phyloP scores from a whole-genome alignment of 2,113 vertebrate genomes.

The Philantomba maxwellii region DNA sequence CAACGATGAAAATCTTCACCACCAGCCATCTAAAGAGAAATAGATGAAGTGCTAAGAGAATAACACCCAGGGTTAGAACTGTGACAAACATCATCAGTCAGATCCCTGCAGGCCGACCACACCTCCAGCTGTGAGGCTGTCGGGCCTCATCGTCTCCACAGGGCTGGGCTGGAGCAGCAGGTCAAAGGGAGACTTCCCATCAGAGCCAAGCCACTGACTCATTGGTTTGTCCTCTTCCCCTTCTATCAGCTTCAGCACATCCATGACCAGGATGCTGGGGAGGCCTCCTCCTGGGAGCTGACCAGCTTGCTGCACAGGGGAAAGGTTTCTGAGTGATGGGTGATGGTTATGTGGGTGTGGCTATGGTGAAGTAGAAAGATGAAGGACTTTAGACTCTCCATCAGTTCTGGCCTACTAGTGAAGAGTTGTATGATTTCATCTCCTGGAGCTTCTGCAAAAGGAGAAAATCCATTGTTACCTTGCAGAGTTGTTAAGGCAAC shows the following conservation, averaged over 20 bases:
- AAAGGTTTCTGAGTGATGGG: not conserved
- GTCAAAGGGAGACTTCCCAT: not conserved
- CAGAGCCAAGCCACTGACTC: slow-evolving; percentile 11
- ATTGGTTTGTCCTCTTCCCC: slow-evolving; percentile 16
- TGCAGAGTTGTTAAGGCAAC: not conserved
- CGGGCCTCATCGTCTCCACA: not conserved
- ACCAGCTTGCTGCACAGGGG: not conserved
- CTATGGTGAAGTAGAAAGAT: not conserved
- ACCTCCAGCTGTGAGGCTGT: slow-evolving; percentile 22
- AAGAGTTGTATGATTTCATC: not conserved
- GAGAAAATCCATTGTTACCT: not conserved
- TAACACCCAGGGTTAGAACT: slow-evolving; percentile 7
- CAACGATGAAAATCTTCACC: slow-evolving; percentile 8
- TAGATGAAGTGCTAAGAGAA: slow-evolving; percentile 56
- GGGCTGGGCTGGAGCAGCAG: not conserved
- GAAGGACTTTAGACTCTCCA: not conserved
- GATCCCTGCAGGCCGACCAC: not conserved
- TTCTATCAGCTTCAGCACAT: not conserved
- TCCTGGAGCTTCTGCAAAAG: not conserved
- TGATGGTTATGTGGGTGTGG: not conserved
- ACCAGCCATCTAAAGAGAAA: slow-evolving; percentile 20
- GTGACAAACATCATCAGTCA: slow-evolving; percentile 23
- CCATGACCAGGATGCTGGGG: not conserved
- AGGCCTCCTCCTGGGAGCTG: not conserved
- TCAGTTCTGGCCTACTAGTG: not conserved